Base-by-base conservation (phyloP, 2,888 invertebrate species). In the Drosophila sordidula region DNA sequence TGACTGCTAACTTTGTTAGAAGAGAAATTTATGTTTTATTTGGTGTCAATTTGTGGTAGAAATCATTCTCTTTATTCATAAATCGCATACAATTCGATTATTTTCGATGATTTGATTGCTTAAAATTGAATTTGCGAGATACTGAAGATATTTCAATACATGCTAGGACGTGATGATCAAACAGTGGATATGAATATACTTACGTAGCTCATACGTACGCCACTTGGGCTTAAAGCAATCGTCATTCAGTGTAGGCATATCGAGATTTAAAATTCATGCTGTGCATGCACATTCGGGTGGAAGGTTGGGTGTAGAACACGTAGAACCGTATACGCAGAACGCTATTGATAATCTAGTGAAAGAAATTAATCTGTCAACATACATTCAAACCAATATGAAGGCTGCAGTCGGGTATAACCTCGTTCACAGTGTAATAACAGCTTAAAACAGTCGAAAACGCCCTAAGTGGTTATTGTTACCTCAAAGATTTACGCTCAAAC, bases 21-120 rank as follows among this genome's bases (percentile, higher is more conserved):
- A 58, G 70, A 82, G 69, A 80, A 80, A 82, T 80, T 78, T 80
- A 80, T 80, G 79, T 78, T 80, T 80, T 80, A 72, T 80, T 80
- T 78, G 79, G 80, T 80, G 80, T 82, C 80, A 82, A 80, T 80
- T 80, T 82, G 80, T 82, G 82, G 79, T 79, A 72, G 69, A 66
- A 78, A 81, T 80, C 82, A 78, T 80, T 78, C 71, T 63, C 59
- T 75, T 82, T 81, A 80, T 78, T 79, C 72, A 81, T 80, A 70
- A 78, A 82, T 70, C 79, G 56, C 75, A 78, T 64, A 65, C 69
- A 82, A 79, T 82, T 80, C 75, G 71, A 82, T 80, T 78, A 75
- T 78, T 62, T 70, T 72, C 79, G 67, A 75, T 75, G 80, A 82
- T 78, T 80, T 80, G 80, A 80, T 80, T 80, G 80, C 75, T 65